phyloP scores from a whole-genome alignment of 2,888 invertebrate species.

The Calameuta pallipes region DNA sequence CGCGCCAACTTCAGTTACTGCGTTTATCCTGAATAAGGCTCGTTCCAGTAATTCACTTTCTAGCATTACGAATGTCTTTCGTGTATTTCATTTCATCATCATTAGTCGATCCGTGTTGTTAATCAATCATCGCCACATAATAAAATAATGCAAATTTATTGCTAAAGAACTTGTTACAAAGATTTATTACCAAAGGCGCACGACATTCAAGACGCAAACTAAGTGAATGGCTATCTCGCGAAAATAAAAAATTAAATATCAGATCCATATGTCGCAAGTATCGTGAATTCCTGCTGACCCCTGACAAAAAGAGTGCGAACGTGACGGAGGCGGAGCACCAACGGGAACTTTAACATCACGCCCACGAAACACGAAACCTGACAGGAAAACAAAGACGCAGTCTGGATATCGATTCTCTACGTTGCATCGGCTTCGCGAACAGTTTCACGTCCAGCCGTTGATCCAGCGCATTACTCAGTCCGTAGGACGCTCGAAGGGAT shows the following conservation, averaged over 20 bases:
- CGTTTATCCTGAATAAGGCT: background rate
- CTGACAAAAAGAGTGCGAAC: background rate
- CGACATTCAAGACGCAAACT: background rate
- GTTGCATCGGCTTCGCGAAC: background rate
- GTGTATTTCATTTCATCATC: background rate
- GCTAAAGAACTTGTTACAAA: background rate
- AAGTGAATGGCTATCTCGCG: background rate
- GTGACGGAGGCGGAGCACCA: background rate
- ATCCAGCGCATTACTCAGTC: background rate
- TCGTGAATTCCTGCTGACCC: background rate
- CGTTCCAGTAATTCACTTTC: background rate
- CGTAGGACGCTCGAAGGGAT: slow-evolving; percentile 24
- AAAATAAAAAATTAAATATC: background rate
- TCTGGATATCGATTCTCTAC: background rate
- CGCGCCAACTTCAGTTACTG: background rate
- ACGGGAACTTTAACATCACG: background rate
- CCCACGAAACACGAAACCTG: background rate
- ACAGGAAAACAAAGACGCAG: slow-evolving; percentile 5
- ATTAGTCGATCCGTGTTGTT: background rate
- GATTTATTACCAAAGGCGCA: background rate
- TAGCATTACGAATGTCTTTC: background rate
- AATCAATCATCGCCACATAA: background rate
- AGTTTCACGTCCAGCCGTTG: background rate
- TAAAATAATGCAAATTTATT: background rate
- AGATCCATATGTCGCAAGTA: background rate